Percentiles rank a stretch among this genome's conserved stretches.
These are phyloP conservation scores for Drosophila neotestacea DNA, from an alignment of 2,888 invertebrate genomes.

Conservation along the genomic window DNA sequence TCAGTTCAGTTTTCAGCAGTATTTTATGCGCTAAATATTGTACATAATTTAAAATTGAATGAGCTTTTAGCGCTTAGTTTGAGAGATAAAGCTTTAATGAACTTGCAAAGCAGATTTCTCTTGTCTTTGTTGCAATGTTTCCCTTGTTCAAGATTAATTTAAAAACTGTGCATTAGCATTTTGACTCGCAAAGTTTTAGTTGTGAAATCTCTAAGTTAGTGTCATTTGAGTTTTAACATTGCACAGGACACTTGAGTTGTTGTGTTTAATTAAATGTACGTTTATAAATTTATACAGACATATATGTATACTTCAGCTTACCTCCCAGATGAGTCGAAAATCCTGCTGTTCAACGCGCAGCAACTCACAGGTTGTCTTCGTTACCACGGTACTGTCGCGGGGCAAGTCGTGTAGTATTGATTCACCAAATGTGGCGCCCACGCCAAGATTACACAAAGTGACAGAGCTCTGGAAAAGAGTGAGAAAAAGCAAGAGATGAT, in stretches of 20 bases:
- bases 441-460: constrained; percentile 89
- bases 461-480: constrained; percentile 86
- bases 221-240: constrained; percentile 25
- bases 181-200: not conserved
- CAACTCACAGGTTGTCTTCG: constrained; percentile 90
- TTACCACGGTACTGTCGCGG: constrained; percentile 90
- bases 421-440: constrained; percentile 92
- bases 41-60: too few species aligned
- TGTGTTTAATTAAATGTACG: constrained; percentile 17
- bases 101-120: too few species aligned
- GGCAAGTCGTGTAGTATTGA: constrained; percentile 90
- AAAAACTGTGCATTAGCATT: too few species aligned
- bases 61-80: too few species aligned
- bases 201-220: constrained; percentile 1
- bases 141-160: too few species aligned
- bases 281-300: not conserved
- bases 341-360: constrained; percentile 91
- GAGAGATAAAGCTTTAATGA: too few species aligned
- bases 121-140: too few species aligned
- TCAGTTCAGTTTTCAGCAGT: too few species aligned
- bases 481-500: not conserved
- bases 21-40: too few species aligned
- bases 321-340: constrained; percentile 92
- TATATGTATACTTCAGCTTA: constrained; percentile 83
- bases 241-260: constrained; percentile 10